Conservation (phyloP, 1,140 invertebrate genomes). For the Zaprionus taronus region DNA sequence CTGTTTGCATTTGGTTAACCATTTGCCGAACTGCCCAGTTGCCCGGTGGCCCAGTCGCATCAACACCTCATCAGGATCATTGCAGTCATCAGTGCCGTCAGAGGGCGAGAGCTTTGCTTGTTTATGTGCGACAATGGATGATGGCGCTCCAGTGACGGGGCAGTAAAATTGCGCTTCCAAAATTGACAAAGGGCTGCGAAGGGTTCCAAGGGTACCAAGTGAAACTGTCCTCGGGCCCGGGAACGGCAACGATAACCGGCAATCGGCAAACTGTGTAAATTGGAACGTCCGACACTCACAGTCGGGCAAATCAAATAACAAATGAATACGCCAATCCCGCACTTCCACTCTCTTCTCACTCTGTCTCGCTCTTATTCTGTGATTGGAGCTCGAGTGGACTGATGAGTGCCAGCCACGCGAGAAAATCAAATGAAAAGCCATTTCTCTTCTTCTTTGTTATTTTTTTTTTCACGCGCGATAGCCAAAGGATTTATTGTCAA, state of each 20-base stretch:
- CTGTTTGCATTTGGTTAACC: neutral
- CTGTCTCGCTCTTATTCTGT: constrained; percentile 29
- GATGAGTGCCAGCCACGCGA: constrained; percentile 52
- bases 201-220: neutral
- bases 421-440: constrained; percentile 60
- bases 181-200: constrained; percentile 36
- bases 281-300: constrained; percentile 46
- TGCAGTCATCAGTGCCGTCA: constrained; percentile 11
- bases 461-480: constrained; percentile 12
- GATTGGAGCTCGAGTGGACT: constrained; percentile 50
- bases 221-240: constrained; percentile 23
- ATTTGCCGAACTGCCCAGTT: neutral
- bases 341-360: constrained; percentile 46
- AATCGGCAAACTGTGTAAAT: constrained; percentile 48
- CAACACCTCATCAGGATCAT: constrained; percentile 47
- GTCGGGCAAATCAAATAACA: constrained; percentile 74
- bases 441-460: constrained; percentile 17
- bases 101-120: constrained; percentile 15
- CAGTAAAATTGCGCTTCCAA: constrained; percentile 45
- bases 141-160: constrained; percentile 34
- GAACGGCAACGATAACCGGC: constrained; percentile 45
- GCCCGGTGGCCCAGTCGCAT: constrained; percentile 21
- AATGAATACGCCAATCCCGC: constrained; percentile 45
- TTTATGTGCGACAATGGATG: constrained; percentile 17
- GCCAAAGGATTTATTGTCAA: constrained; percentile 43